phyloP scores from a whole-genome alignment of 2,113 vertebrate species.

The Aptenodytes forsteri region DNA sequence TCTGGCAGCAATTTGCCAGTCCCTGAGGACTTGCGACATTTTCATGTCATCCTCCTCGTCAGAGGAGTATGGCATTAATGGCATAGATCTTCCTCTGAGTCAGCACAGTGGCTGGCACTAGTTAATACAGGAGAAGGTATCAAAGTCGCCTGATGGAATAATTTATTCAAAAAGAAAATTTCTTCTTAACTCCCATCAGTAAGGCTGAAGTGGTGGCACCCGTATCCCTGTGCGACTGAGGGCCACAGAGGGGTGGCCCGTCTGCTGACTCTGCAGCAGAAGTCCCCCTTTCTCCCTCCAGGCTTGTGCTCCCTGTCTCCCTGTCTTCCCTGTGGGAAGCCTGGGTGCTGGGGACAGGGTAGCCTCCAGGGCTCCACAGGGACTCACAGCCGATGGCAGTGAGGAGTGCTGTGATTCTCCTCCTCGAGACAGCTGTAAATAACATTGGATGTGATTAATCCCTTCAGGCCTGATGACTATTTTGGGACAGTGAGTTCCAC shows the following conservation, averaged over 20 bases:
- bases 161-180: neutral
- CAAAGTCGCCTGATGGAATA: neutral
- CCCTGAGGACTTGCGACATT: constrained; percentile 39
- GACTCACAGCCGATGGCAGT: neutral
- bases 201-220: neutral
- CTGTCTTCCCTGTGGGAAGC: neutral
- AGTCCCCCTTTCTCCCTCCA: neutral
- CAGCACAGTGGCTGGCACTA: neutral
- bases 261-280: fast-evolving
- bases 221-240: neutral
- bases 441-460: neutral
- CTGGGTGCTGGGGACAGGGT: fast-evolving
- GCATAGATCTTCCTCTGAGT: neutral
- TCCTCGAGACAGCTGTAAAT: neutral
- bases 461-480: neutral
- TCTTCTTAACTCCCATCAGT: neutral
- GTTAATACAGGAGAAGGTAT: neutral
- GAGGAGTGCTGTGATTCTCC: neutral
- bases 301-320: fast-evolving
- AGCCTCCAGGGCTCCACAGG: neutral
- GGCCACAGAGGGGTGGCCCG: neutral
- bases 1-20: constrained; percentile 35
- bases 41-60: neutral
- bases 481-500: neutral
- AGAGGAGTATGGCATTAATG: neutral